Base-by-base conservation (phyloP, 2,113 vertebrate genomes). In the Alexandromys fortis region DNA sequence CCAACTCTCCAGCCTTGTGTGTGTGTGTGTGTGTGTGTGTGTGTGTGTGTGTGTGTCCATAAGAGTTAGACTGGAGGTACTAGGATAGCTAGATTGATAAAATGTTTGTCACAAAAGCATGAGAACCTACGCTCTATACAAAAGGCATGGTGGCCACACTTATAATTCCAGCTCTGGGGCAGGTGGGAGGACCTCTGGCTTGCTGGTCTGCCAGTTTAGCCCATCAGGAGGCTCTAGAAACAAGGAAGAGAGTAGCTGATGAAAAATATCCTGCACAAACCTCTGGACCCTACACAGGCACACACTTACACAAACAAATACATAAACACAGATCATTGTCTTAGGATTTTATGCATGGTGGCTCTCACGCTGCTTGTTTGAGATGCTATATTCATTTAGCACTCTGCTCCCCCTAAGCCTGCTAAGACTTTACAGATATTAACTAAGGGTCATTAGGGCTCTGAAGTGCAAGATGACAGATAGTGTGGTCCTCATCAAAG, bases 291-390 rank as follows among this genome's bases (percentile, higher is more conserved):
- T 12, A 38, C 22, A 28, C n/a, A 38, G 1, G 35, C 38, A 5
- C 8, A 33, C 47, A 49, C 76, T 16, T 9, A 30, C 26, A 47
- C 19, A 42, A 16, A 42, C 73, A 75, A 33, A 30, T 13, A 33
- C 45, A 33, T 14, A 49, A 21, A 77, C 24, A 67, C 11, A 13
- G 8, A 38, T 89, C 68, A 67, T 61, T 81, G 0, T 76, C 26
- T 63, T 95, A 94, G 35, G 92, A 19, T 65, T 82, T 91, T 86
- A 17, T 45, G 67, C 28, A 93, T 93, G 94, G 78, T 81, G 26
- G 68, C 75, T 89, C 28, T 7, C 7, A 94, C 47, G 22, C 68
- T 86, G 85, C 68, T 85, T 89, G 22, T 58, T 52, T 65, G n/a
- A 88, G 76, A 94, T 26, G 0, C 58, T 92, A 35, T 7, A 58